Conservation (phyloP, 2,888 invertebrate species). For the Cheilosia variabilis region DNA sequence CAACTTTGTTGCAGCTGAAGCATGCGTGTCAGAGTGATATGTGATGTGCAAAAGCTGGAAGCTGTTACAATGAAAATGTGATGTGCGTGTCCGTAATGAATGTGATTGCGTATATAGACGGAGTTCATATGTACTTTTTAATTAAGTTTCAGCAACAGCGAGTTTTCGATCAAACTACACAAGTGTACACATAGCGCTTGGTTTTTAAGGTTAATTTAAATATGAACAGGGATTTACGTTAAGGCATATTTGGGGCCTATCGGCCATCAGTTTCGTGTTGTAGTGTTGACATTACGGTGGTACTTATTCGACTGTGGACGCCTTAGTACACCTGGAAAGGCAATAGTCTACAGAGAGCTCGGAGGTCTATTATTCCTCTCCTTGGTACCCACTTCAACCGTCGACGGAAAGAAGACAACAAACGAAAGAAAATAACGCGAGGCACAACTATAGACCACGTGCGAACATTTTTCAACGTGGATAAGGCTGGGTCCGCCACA, state of each 20-base stretch:
- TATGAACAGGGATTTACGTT: not conserved
- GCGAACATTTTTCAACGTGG: no score
- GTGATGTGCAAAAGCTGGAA: slow-evolving; percentile 59
- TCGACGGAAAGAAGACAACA: no score
- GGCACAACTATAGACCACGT: no score
- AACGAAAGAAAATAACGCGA: no score
- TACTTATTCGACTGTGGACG: no score
- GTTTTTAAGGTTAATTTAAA: not conserved
- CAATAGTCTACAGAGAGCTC: no score
- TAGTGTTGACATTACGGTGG: no score
- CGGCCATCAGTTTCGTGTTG: no score
- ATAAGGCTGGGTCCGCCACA: no score
- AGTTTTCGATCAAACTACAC: slow-evolving; percentile 19
- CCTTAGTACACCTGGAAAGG: no score
- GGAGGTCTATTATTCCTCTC: no score
- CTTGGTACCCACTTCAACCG: no score
- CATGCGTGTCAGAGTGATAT: slow-evolving; percentile 66
- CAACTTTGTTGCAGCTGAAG: slow-evolving; percentile 66
- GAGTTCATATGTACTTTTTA: slow-evolving; percentile 65
- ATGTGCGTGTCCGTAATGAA: slow-evolving; percentile 68
- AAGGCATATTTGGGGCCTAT: not conserved
- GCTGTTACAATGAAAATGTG: slow-evolving; percentile 73
- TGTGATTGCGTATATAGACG: slow-evolving; percentile 29
- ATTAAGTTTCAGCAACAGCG: slow-evolving; percentile 67
- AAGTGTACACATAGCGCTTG: not conserved